phyloP scores from a whole-genome alignment of 2,113 vertebrate genomes.

The Scalopus aquaticus region DNA sequence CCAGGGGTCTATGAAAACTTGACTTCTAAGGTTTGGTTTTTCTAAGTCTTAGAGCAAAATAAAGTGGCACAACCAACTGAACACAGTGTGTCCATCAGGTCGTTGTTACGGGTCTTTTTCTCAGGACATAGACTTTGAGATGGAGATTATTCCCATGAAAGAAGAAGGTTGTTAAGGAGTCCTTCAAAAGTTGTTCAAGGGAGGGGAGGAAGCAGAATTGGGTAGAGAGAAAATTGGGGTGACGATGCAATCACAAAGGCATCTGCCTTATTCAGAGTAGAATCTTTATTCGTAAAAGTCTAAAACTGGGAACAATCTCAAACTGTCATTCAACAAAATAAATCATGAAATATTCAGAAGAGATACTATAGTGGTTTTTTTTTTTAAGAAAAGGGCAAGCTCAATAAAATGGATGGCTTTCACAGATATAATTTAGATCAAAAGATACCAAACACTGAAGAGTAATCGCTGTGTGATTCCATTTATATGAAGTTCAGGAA shows the following conservation, averaged over 20 bases:
- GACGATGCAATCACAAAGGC: background rate
- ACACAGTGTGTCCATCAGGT: background rate
- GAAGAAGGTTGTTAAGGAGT: background rate
- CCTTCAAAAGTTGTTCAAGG: background rate
- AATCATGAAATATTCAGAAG: background rate
- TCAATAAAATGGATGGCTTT: background rate
- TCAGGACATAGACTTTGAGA: background rate
- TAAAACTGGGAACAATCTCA: background rate
- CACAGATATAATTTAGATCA: background rate
- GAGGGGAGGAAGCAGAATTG: background rate
- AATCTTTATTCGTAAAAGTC: background rate
- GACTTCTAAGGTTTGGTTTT: background rate
- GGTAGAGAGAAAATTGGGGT: background rate
- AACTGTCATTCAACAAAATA: background rate
- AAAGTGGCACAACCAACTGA: background rate
- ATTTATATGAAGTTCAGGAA: background rate
- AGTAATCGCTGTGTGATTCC: background rate
- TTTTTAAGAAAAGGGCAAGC: too few species aligned
- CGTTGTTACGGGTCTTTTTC: background rate
- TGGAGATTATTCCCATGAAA: background rate
- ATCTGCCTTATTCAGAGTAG: background rate
- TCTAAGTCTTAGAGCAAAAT: constrained; percentile 6
- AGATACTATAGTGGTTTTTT: background rate
- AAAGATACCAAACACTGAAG: constrained; percentile 1
- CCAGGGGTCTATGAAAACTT: background rate